A percentile compares a stretch with the other conserved stretches of the same genome.
phyloP scores from a whole-genome alignment of 2,113 vertebrate genomes.

The Mustela lutreola region DNA sequence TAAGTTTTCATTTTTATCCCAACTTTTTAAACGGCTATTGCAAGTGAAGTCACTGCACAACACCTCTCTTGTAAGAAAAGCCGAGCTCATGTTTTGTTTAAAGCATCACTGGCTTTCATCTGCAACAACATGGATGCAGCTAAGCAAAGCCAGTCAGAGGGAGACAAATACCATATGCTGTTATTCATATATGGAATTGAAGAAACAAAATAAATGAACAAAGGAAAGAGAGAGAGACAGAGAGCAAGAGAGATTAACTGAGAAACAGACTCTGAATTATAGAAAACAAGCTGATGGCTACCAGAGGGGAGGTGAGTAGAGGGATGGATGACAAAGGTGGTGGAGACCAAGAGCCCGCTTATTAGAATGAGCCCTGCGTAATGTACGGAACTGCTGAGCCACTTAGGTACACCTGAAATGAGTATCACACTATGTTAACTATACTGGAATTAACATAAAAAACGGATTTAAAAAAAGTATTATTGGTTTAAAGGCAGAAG shows the following conservation, averaged over 20 bases:
- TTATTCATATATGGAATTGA: neutral
- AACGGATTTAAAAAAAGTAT: neutral
- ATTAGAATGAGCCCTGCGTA: neutral
- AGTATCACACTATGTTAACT: neutral
- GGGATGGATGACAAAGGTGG: neutral
- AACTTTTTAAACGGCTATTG: neutral
- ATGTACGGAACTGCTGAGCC: neutral
- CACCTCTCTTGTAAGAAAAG: neutral
- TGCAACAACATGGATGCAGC: neutral
- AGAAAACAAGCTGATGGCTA: neutral
- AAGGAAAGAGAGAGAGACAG: neutral
- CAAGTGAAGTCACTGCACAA: neutral
- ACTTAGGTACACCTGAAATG: neutral
- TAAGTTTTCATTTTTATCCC: neutral
- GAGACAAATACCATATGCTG: neutral
- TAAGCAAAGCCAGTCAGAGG: neutral
- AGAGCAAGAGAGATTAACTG: neutral
- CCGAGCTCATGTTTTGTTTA: neutral
- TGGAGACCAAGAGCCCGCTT: neutral
- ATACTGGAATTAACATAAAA: neutral
- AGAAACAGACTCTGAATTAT: neutral
- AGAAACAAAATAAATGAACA: neutral
- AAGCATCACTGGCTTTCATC: neutral
- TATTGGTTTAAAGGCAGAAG: neutral
- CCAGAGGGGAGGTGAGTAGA: neutral